Percentiles rank a stretch among this genome's conserved stretches.
phyloP scores from a whole-genome alignment of 2,113 vertebrate species.

The Protobothrops mucrosquamatus region DNA sequence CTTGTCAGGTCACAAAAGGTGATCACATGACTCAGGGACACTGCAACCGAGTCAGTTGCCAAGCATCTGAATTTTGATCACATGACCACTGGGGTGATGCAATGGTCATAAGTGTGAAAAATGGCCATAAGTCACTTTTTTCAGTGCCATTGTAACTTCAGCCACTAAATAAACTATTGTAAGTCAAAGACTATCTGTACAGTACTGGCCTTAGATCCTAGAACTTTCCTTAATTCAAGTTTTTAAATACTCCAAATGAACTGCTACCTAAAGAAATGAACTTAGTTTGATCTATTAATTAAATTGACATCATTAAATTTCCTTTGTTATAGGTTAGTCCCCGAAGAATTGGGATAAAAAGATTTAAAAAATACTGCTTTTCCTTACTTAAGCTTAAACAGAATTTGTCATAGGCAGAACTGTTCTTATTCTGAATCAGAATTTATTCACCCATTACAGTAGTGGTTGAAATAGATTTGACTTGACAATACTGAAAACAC shows the following conservation, averaged over 20 bases:
- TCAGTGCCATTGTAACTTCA: not conserved
- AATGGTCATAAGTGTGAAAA: not conserved
- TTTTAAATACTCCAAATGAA: not conserved
- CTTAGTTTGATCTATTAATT: slow-evolving; percentile 28
- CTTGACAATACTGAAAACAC: not conserved
- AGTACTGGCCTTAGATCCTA: accelerated
- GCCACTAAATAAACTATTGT: not conserved
- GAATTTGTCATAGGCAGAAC: not conserved
- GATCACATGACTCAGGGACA: not conserved
- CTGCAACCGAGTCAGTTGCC: not conserved
- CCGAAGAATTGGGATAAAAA: not conserved
- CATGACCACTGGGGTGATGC: not conserved
- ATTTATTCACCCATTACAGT: accelerated
- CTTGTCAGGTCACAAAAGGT: not conserved
- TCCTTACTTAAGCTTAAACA: not conserved
- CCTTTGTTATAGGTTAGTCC: not conserved
- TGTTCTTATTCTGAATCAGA: not conserved
- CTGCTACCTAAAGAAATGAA: slow-evolving; percentile 31
- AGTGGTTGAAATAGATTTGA: accelerated
- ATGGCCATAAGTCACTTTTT: not conserved
- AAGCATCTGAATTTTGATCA: not conserved
- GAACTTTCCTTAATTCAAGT: slow-evolving; percentile 1
- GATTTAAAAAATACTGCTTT: not conserved
- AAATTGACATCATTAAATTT: slow-evolving; percentile 12
- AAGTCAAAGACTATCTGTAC: not conserved